phyloP scores from a whole-genome alignment of 2,888 invertebrate species.

The Zygogramma bicolorata region DNA sequence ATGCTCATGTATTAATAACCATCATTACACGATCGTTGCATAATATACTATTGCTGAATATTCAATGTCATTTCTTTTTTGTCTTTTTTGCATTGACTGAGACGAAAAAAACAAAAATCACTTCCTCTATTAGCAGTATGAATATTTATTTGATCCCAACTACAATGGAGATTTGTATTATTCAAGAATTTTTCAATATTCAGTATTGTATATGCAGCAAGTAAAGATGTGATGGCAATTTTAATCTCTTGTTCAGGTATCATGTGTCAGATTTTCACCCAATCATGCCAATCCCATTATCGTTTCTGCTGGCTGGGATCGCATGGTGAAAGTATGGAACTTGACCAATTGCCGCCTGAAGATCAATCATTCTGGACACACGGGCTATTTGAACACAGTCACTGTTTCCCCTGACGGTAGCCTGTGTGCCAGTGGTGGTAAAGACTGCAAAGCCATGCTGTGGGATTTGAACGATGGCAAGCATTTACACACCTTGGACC shows the following conservation, averaged over 20 bases:
- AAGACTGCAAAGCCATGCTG: constrained; percentile 99
- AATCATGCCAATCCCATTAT: constrained; percentile 98
- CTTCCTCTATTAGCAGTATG: no score
- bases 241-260: constrained; percentile 64
- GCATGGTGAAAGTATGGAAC: constrained; percentile 98
- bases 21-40: no score
- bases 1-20: no score
- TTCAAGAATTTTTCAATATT: constrained; percentile 32
- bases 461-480: constrained; percentile 99
- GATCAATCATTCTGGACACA: constrained; percentile 98
- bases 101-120: no score
- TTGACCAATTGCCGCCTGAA: constrained; percentile 98
- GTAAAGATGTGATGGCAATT: neutral
- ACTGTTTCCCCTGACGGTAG: constrained; percentile 99
- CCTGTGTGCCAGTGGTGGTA: constrained; percentile 99
- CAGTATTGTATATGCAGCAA: neutral
- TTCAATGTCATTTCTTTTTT: no score
- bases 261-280: constrained; percentile 98
- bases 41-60: no score
- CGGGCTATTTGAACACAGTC: constrained; percentile 97
- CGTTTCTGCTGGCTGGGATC: constrained; percentile 99
- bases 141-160: no score
- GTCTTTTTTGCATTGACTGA: no score
- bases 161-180: constrained; percentile 85
- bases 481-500: constrained; percentile 97